Percentiles rank a stretch among this genome's conserved stretches.
Evolutionary conservation across 2,113 vertebrate genomes (phyloP).

Genomic region (Stegastes partitus): DNA sequence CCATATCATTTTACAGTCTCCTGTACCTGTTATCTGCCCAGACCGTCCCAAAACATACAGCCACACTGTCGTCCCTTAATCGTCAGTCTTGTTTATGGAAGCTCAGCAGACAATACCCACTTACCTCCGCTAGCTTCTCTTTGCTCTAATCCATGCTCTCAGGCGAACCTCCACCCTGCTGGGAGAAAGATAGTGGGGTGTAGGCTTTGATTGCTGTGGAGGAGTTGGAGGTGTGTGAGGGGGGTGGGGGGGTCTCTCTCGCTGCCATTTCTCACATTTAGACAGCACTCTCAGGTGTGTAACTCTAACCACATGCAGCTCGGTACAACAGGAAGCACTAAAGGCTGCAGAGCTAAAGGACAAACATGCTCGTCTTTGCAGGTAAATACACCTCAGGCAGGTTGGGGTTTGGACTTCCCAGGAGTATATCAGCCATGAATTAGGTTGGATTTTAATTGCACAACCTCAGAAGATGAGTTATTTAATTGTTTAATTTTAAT

Average conservation of each 20-base stretch:
- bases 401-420: too few relatives aligned
- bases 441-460: too few relatives aligned
- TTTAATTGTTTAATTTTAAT: too few relatives aligned
- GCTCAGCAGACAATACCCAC: constrained; percentile 35
- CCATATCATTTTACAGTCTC: constrained; percentile 21
- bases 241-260: not conserved
- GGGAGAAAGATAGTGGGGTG: constrained; percentile 48
- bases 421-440: too few relatives aligned
- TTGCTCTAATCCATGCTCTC: constrained; percentile 38
- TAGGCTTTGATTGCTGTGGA: constrained; percentile 44
- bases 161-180: constrained; percentile 44
- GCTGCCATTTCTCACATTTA: constrained; percentile 32
- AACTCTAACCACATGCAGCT: constrained; percentile 24
- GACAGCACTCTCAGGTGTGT: constrained; percentile 35
- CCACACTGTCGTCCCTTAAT: constrained; percentile 22
- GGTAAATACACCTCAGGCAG: too few relatives aligned
- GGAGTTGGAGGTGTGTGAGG: not conserved
- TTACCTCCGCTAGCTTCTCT: constrained; percentile 26
- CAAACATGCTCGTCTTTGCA: not conserved
- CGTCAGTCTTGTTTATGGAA: constrained; percentile 38
- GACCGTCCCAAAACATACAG: constrained; percentile 7
- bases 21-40: constrained; percentile 12
- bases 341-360: constrained; percentile 1
- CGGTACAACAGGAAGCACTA: not conserved
- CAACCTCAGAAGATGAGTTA: too few relatives aligned